Percentiles rank a stretch among this genome's conserved stretches.
Evolutionary conservation across 2,113 vertebrate genomes (phyloP).

Genomic region (Craseonycteris thonglongyai): DNA sequence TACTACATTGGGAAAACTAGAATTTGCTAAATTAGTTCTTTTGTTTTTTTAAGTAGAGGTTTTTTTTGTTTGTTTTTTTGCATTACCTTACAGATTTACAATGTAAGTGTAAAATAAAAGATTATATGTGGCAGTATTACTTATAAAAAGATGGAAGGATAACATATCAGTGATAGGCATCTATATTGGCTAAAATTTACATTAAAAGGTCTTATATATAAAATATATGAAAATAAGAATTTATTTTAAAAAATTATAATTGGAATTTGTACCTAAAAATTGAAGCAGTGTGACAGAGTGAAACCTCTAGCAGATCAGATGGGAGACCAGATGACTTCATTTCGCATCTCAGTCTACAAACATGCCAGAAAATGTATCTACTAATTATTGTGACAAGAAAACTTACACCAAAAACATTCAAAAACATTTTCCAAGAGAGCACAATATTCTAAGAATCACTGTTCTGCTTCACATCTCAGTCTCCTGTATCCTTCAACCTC

Average conservation of each 20-base stretch:
- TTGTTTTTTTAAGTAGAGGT: neutral
- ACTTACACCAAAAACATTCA: neutral
- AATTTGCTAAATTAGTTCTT: neutral
- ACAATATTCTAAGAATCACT: neutral
- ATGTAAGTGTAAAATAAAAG: neutral
- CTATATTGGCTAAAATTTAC: neutral
- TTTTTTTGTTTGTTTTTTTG: too few relatives aligned
- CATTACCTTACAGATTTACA: neutral
- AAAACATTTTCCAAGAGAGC: neutral
- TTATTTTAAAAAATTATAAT: neutral
- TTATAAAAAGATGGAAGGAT: neutral
- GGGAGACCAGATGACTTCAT: neutral
- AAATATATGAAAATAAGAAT: neutral
- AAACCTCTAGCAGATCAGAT: neutral
- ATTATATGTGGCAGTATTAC: neutral
- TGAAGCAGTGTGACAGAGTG: neutral
- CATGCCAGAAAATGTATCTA: neutral
- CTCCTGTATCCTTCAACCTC: neutral
- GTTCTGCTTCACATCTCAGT: neutral
- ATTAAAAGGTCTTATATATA: neutral
- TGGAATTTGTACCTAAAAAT: neutral
- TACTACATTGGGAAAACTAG: neutral
- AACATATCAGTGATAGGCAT: neutral
- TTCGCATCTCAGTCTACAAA: neutral
- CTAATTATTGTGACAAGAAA: neutral